phyloP scores from a whole-genome alignment of 2,797 vertebrate genomes.

The Chaunax sp. region DNA sequence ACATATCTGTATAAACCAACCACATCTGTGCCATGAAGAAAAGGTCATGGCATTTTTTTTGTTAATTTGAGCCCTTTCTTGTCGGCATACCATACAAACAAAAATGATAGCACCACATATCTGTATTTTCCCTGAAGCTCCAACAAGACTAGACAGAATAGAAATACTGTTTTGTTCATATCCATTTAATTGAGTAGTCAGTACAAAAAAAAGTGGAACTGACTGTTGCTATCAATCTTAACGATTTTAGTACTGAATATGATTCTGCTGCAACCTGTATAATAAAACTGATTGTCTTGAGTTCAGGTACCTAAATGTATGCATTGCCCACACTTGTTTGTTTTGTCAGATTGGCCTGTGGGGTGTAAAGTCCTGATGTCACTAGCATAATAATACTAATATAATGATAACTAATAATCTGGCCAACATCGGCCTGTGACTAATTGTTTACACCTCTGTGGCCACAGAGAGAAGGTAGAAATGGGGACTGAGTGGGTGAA shows the following conservation, averaged over 20 bases:
- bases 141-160: not conserved
- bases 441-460: slow-evolving; percentile 40
- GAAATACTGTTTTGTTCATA: not conserved
- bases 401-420: too few relatives aligned
- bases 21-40: not conserved
- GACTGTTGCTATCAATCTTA: slow-evolving; percentile 1
- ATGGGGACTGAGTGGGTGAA: slow-evolving; percentile 5
- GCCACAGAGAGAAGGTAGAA: slow-evolving; percentile 16
- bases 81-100: too few relatives aligned
- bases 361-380: slow-evolving; percentile 18
- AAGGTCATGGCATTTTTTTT: not conserved
- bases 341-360: not conserved
- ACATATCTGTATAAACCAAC: not conserved
- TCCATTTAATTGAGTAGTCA: not conserved
- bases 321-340: too few relatives aligned
- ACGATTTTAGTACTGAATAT: not conserved
- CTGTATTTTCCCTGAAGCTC: not conserved
- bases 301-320: slow-evolving; percentile 13
- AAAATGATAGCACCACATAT: too few relatives aligned
- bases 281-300: slow-evolving; percentile 13
- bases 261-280: not conserved
- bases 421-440: slow-evolving; percentile 36
- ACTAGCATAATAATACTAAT: slow-evolving; percentile 37
- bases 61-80: not conserved
- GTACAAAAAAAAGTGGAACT: slow-evolving; percentile 16